A percentile compares a stretch with the other conserved stretches of the same genome.
Evolutionary conservation across 2,888 invertebrate genomes (phyloP).

Genomic region (Papilio protenor): DNA sequence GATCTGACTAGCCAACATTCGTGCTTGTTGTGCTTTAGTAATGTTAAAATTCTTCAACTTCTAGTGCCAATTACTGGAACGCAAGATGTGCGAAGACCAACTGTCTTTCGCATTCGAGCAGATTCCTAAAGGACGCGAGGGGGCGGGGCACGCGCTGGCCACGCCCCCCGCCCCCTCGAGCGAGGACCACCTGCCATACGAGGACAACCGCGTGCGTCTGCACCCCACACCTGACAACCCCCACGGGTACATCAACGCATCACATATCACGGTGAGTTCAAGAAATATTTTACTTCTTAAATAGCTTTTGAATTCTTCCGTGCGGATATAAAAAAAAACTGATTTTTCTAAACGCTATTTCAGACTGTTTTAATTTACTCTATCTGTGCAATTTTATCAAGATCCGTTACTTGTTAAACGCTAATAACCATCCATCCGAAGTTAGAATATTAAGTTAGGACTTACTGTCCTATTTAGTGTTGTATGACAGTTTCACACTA

Average conservation of each 20-base stretch:
- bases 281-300: not conserved
- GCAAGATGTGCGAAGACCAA: conserved; percentile 88
- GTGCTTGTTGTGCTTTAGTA: too few relatives aligned
- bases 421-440: too few relatives aligned
- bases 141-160: conserved; percentile 87
- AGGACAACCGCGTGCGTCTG: conserved; percentile 93
- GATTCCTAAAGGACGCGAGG: conserved; percentile 89
- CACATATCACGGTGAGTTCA: conserved; percentile 90
- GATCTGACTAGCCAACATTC: too few relatives aligned
- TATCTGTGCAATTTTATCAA: too few relatives aligned
- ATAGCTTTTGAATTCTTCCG: too few relatives aligned
- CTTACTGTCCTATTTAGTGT: not conserved
- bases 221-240: conserved; percentile 93
- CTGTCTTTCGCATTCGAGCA: conserved; percentile 94
- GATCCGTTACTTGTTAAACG: too few relatives aligned
- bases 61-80: conserved; percentile 78
- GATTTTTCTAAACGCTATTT: too few relatives aligned
- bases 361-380: too few relatives aligned
- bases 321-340: too few relatives aligned
- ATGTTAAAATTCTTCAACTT: not conserved
- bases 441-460: too few relatives aligned
- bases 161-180: conserved; percentile 83
- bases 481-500: not conserved
- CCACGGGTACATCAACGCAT: conserved; percentile 96
- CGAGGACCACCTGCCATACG: conserved; percentile 93